These are phyloP conservation scores for Scelioninae gen. 1 DNA, from an alignment of 2,888 invertebrate genomes.

Conservation along the genomic window DNA sequence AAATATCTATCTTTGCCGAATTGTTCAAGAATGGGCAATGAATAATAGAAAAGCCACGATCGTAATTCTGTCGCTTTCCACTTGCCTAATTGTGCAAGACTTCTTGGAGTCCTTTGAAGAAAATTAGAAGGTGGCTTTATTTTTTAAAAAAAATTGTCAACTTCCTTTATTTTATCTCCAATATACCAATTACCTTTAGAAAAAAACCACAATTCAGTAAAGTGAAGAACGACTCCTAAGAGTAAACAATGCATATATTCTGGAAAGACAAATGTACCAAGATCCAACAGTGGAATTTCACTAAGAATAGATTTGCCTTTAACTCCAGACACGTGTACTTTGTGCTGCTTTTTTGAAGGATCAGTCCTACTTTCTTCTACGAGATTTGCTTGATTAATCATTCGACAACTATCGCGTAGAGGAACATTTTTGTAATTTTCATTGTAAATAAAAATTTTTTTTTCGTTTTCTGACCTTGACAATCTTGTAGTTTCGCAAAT, in stretches of 20 bases:
- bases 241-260: conserved; percentile 36
- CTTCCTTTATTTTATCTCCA: neutral
- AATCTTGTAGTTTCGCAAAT: conserved; percentile 8
- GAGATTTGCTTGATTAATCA: conserved; percentile 20
- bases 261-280: conserved; percentile 2
- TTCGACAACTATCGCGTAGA: neutral
- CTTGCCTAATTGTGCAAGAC: neutral
- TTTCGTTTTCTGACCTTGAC: neutral
- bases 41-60: conserved; percentile 10
- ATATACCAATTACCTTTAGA: conserved; percentile 25
- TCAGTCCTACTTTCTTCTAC: conserved; percentile 9
- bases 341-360: neutral
- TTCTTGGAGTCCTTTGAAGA: conserved; percentile 11
- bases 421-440: neutral
- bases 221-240: conserved; percentile 8
- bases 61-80: conserved; percentile 32
- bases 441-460: conserved; percentile 21
- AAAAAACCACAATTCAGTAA: conserved; percentile 4
- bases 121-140: conserved; percentile 23
- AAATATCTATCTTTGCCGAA: neutral
- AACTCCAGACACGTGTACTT: conserved; percentile 14
- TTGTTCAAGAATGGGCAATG: neutral
- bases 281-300: conserved; percentile 18
- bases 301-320: conserved; percentile 10
- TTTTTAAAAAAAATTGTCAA: neutral